Conservation (phyloP, 2,888 invertebrate species). For the Arge pagana region DNA sequence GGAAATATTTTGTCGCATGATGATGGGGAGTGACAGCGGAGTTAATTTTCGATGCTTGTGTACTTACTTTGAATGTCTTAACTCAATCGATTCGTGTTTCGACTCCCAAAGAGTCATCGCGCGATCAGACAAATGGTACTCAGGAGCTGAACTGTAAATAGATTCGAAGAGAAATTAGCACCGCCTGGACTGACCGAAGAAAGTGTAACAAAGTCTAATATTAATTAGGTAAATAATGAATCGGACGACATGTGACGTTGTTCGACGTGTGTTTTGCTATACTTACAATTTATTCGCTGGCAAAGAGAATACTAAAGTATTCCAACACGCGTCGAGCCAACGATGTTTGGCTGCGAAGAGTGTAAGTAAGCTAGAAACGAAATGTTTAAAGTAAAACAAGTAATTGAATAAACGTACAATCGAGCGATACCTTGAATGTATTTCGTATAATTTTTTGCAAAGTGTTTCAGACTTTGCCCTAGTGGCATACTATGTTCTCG, state of each 20-base stretch:
- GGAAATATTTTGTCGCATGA: too few species aligned
- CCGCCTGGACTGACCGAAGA: constrained; percentile 42
- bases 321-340: too few species aligned
- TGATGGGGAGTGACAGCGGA: too few species aligned
- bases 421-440: constrained; percentile 45
- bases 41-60: too few species aligned
- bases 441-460: constrained; percentile 47
- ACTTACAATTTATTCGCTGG: constrained; percentile 48
- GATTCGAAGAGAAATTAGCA: constrained; percentile 37
- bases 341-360: constrained; percentile 40
- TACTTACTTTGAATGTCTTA: too few species aligned
- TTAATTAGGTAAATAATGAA: constrained; percentile 42
- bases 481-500: too few species aligned
- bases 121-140: too few species aligned
- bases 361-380: constrained; percentile 38
- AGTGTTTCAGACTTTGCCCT: constrained; percentile 48
- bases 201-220: constrained; percentile 45
- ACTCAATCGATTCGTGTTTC: too few species aligned
- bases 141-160: constrained; percentile 43
- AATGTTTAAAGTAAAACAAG: constrained; percentile 34
- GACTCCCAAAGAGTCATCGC: too few species aligned
- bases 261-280: constrained; percentile 47
- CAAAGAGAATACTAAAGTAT: constrained; percentile 22
- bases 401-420: constrained; percentile 37
- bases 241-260: constrained; percentile 43